Percentiles rank a stretch among this genome's conserved stretches.
These are phyloP conservation scores for Aphis gossypii DNA, from an alignment of 1,140 invertebrate genomes.

Conservation along the genomic window DNA sequence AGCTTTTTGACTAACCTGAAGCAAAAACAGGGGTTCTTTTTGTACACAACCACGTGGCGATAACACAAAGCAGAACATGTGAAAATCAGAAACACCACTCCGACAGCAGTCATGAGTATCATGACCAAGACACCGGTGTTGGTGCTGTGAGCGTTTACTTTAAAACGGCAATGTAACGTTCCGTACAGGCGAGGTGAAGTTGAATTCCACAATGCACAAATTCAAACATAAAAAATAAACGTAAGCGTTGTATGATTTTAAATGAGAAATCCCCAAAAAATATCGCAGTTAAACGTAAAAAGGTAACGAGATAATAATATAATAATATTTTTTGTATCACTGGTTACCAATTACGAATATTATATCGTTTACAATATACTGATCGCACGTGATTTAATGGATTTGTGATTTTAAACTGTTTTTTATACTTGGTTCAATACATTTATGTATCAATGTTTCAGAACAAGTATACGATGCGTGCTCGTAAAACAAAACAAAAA, in stretches of 20 bases:
- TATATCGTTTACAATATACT: neutral
- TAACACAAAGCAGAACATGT: constrained; percentile 98
- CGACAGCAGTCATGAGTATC: constrained; percentile 97
- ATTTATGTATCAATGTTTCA: neutral
- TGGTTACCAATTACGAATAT: neutral
- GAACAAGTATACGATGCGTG: constrained; percentile 42
- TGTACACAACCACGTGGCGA: constrained; percentile 98
- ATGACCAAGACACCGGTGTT: constrained; percentile 95
- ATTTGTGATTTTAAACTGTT: neutral
- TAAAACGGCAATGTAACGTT: constrained; percentile 60
- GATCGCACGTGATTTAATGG: neutral
- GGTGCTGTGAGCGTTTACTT: constrained; percentile 92
- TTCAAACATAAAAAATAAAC: constrained; percentile 60
- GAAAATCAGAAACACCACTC: constrained; percentile 97
- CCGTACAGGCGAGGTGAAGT: constrained; percentile 60
- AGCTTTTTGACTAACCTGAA: constrained; percentile 80
- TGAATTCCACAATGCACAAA: constrained; percentile 59
- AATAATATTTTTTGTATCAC: neutral
- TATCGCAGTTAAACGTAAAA: neutral
- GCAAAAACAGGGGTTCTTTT: constrained; percentile 93
- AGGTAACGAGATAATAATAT: neutral
- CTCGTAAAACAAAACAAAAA: constrained; percentile 50
- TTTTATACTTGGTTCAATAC: neutral
- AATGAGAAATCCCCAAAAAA: neutral
- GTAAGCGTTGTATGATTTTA: constrained; percentile 46